phyloP scores from a whole-genome alignment of 2,113 vertebrate species.

The Serinus canaria region DNA sequence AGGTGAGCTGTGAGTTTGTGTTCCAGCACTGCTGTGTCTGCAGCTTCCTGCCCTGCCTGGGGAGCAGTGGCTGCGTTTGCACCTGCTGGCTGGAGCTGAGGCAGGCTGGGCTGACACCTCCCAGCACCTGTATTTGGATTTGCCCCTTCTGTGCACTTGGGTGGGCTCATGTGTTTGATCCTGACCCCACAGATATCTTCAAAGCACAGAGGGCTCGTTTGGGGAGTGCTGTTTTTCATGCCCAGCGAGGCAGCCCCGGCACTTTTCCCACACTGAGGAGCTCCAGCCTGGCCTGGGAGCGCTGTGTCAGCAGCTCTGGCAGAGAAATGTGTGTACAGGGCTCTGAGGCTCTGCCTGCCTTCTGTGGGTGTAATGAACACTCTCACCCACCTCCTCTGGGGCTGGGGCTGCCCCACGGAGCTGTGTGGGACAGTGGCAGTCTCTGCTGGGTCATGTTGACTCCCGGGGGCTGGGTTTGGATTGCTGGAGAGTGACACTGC shows the following conservation, averaged over 20 bases:
- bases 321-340: not conserved
- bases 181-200: not conserved
- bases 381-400: not conserved
- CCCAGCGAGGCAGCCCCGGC: not conserved
- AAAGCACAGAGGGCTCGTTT: not conserved
- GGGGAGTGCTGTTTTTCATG: not conserved
- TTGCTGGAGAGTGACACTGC: not conserved
- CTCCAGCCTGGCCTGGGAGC: not conserved
- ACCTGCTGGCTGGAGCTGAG: not conserved
- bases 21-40: not conserved
- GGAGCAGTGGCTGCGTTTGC: not conserved
- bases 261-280: not conserved
- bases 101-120: not conserved
- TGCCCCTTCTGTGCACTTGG: not conserved
- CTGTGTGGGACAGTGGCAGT: not conserved
- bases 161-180: not conserved
- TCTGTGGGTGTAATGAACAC: not conserved
- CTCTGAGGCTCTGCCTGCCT: not conserved
- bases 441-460: not conserved
- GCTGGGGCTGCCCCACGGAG: not conserved
- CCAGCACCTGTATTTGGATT: not conserved
- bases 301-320: not conserved
- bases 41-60: not conserved
- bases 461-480: accelerated
- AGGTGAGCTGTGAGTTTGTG: not conserved